Conservation (phyloP, 2,113 vertebrate genomes). For the Chrysemys picta region DNA sequence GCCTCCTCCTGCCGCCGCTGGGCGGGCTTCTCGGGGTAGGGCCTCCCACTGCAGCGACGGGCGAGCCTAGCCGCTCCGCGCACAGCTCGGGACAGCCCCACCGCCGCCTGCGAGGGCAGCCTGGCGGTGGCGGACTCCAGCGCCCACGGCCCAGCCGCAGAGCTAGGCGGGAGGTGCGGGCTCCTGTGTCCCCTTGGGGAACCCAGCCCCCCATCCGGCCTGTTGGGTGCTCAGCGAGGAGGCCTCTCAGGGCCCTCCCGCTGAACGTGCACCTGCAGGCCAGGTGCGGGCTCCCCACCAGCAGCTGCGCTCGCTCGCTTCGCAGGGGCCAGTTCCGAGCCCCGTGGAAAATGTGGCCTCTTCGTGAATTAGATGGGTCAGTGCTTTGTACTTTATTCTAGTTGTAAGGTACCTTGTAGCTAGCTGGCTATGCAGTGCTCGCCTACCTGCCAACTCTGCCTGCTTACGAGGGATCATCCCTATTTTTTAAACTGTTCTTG, state of each 20-base stretch:
- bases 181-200: not conserved
- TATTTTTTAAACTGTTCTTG: not conserved
- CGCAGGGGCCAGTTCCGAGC: not conserved
- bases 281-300: too few relatives aligned
- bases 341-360: not conserved
- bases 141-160: too few relatives aligned
- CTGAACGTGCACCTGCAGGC: too few relatives aligned
- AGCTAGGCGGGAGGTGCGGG: not conserved
- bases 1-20: conserved; percentile 19
- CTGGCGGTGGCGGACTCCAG: fast-evolving
- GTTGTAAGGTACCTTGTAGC: not conserved
- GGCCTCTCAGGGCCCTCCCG: too few relatives aligned
- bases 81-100: fast-evolving
- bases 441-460: not conserved
- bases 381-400: not conserved
- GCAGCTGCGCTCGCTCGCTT: not conserved
- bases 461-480: not conserved
- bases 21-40: not conserved
- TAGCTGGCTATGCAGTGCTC: not conserved
- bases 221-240: too few relatives aligned
- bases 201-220: too few relatives aligned
- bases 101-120: not conserved
- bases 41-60: conserved; percentile 29
- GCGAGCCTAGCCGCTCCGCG: not conserved
- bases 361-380: not conserved